Percentiles rank a stretch among this genome's conserved stretches.
Evolutionary conservation across 2,797 vertebrate genomes (phyloP).

Genomic region (Myotis vivesi): DNA sequence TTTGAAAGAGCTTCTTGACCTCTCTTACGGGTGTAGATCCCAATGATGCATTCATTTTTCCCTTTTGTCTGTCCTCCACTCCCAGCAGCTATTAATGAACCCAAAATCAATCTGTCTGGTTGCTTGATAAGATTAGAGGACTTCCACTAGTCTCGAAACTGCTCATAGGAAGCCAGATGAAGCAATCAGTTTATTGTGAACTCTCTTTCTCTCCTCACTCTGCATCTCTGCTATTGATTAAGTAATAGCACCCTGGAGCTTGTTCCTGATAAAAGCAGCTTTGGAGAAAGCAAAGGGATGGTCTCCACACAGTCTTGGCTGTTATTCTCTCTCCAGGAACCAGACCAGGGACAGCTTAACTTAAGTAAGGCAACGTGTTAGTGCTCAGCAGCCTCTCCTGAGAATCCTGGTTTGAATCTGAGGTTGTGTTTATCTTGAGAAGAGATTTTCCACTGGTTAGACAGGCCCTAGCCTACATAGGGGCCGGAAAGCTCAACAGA

Average conservation of each 20-base stretch:
- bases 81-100: conserved; percentile 66
- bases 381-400: background rate
- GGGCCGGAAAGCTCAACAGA: background rate
- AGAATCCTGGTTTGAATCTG: conserved; percentile 22
- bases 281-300: background rate
- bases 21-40: background rate
- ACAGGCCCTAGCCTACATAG: background rate
- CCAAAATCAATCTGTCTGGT: conserved; percentile 78
- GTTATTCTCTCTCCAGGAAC: background rate
- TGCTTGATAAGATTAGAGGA: conserved; percentile 25
- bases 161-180: background rate
- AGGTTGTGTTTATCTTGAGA: background rate
- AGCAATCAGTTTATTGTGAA: conserved; percentile 45
- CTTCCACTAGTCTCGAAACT: conserved; percentile 51
- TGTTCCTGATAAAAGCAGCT: conserved; percentile 54
- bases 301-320: background rate
- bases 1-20: conserved; percentile 2
- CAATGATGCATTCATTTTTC: background rate
- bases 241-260: conserved; percentile 61
- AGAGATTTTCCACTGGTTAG: background rate
- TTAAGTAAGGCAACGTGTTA: background rate
- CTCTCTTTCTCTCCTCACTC: background rate
- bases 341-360: background rate
- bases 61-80: conserved; percentile 32
- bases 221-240: conserved; percentile 53